Conservation (phyloP, 2,113 vertebrate species). For the Tenrec ecaudatus region DNA sequence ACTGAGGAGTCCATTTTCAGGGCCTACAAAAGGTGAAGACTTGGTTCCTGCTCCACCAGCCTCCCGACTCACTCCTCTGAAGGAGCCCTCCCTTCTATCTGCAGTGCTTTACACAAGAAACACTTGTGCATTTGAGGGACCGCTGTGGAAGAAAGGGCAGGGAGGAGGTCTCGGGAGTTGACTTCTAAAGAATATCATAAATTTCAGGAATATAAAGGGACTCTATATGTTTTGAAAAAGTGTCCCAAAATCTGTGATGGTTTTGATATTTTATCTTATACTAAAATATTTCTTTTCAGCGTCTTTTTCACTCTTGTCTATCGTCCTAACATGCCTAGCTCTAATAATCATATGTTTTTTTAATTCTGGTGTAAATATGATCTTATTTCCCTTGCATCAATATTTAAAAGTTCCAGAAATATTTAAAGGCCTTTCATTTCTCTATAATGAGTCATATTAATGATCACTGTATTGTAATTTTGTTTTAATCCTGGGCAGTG, state of each 20-base stretch:
- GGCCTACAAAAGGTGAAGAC: not conserved
- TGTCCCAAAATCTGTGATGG: not conserved
- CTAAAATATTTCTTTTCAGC: not conserved
- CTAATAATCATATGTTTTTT: not conserved
- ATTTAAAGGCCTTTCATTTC: conserved; percentile 21
- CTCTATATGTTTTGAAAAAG: not conserved
- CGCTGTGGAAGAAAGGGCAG: not conserved
- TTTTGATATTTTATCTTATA: not conserved
- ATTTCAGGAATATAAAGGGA: not conserved
- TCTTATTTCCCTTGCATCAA: not conserved
- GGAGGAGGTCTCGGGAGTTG: not conserved
- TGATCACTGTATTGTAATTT: not conserved
- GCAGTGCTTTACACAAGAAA: not conserved
- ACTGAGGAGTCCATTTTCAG: not conserved
- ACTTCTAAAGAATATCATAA: not conserved
- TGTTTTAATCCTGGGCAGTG: not conserved
- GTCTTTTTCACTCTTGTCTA: too few relatives aligned
- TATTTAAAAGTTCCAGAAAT: conserved; percentile 22
- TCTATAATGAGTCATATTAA: not conserved
- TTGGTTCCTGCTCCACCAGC: too few relatives aligned
- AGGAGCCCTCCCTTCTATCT: not conserved
- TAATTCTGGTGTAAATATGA: not conserved
- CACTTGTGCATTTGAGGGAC: not conserved
- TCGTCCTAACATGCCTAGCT: not conserved
- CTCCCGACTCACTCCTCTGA: too few relatives aligned